A percentile compares a stretch with the other conserved stretches of the same genome.
Conservation (phyloP, 2,888 invertebrate genomes). For the Cephus sareptanus region DNA sequence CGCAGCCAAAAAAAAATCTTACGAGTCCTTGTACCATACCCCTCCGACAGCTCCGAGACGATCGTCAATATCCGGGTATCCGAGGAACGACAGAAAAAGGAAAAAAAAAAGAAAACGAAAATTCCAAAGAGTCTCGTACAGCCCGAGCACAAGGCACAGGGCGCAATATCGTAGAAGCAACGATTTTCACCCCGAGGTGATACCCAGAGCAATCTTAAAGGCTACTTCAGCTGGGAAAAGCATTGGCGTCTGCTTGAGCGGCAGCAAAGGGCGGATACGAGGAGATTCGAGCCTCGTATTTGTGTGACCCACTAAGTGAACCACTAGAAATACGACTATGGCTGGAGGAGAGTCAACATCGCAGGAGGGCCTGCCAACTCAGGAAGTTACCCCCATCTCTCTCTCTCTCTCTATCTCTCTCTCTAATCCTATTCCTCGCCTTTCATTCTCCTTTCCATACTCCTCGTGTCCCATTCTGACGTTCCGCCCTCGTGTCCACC, state of each 20-base stretch:
- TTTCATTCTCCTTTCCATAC: not conserved
- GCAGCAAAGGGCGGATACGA: slow-evolving; percentile 29
- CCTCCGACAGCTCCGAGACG: not conserved
- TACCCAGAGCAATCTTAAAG: slow-evolving; percentile 41
- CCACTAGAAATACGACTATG: not conserved
- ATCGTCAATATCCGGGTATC: not conserved
- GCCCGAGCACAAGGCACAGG: not conserved
- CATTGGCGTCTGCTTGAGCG: slow-evolving; percentile 31
- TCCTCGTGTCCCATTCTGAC: not conserved
- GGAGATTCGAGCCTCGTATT: not conserved
- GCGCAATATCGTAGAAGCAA: slow-evolving; percentile 37
- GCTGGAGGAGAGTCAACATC: not conserved
- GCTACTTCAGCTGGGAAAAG: slow-evolving; percentile 33
- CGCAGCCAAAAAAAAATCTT: not conserved
- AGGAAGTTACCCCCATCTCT: not conserved
- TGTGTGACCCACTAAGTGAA: not conserved
- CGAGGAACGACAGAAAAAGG: not conserved
- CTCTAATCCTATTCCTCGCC: not conserved
- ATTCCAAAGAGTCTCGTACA: not conserved
- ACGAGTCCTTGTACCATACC: not conserved
- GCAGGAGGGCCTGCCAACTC: not conserved
- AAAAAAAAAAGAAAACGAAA: not conserved
- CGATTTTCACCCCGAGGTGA: slow-evolving; percentile 35
- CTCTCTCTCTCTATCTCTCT: too few relatives aligned
- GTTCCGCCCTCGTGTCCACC: not conserved